These are phyloP conservation scores for Lordiphosa stackelbergi DNA, from an alignment of 1,140 invertebrate species.

Conservation along the genomic window DNA sequence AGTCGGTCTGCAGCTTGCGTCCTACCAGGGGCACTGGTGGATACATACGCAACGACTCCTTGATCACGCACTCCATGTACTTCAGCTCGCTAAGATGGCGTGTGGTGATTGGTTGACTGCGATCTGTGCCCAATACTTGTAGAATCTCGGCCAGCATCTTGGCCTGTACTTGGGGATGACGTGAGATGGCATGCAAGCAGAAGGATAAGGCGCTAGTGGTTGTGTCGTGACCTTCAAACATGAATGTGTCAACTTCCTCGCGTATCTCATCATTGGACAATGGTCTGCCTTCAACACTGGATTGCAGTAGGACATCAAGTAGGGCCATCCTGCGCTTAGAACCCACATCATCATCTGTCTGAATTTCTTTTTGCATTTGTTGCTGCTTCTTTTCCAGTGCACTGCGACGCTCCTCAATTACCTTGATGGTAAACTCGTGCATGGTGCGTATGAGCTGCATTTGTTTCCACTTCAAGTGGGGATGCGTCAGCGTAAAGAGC, in stretches of 20 bases:
- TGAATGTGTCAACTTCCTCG: conserved; percentile 84
- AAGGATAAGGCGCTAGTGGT: conserved; percentile 62
- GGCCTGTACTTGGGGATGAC: conserved; percentile 54
- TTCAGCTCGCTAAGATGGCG: conserved; percentile 81
- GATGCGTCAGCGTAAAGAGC: conserved; percentile 57
- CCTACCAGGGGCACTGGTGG: conserved; percentile 80
- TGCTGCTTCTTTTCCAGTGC: conserved; percentile 38
- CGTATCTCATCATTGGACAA: conserved; percentile 82
- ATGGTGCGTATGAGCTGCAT: conserved; percentile 80
- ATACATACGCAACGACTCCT: conserved; percentile 83
- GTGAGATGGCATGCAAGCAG: conserved; percentile 46
- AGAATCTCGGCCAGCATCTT: conserved; percentile 68
- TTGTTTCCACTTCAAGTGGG: conserved; percentile 78
- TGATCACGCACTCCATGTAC: conserved; percentile 85
- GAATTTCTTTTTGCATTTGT: not conserved
- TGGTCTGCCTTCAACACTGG: conserved; percentile 77
- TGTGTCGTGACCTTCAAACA: conserved; percentile 80
- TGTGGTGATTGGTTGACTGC: conserved; percentile 73
- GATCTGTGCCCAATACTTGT: conserved; percentile 76
- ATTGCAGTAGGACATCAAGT: conserved; percentile 84
- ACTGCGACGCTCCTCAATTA: conserved; percentile 77
- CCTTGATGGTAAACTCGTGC: conserved; percentile 83
- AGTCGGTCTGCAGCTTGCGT: conserved; percentile 83
- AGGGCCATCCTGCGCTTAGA: conserved; percentile 81
- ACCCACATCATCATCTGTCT: conserved; percentile 44